Conservation (phyloP, 1,140 invertebrate genomes). For the Drosophila saltans region DNA sequence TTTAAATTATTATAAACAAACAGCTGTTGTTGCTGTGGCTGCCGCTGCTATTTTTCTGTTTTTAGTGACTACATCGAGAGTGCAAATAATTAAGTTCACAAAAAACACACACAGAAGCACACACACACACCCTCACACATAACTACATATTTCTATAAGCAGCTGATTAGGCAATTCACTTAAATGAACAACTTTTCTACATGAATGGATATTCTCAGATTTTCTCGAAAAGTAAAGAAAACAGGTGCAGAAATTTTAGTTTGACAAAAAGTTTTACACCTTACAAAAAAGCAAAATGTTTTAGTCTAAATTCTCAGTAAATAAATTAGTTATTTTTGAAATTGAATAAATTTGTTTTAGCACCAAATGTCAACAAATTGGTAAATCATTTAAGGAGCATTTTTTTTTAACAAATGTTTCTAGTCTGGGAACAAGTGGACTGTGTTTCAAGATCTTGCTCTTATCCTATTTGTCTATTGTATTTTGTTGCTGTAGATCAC, state of each 20-base stretch:
- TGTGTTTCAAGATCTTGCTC: background rate
- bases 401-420: too few relatives aligned
- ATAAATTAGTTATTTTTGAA: too few relatives aligned
- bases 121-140: background rate
- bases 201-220: conserved; percentile 23
- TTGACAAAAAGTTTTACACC: background rate
- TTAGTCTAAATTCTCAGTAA: too few relatives aligned
- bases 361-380: too few relatives aligned
- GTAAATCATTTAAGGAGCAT: too few relatives aligned
- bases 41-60: conserved; percentile 47
- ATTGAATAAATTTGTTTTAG: too few relatives aligned
- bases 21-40: conserved; percentile 22
- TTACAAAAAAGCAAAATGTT: background rate
- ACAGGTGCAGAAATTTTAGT: conserved; percentile 29
- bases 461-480: background rate
- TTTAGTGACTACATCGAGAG: conserved; percentile 49
- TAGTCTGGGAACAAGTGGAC: background rate
- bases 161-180: conserved; percentile 47
- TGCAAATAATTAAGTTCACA: conserved; percentile 55
- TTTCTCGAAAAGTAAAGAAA: conserved; percentile 2
- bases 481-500: too few relatives aligned
- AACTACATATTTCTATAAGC: conserved; percentile 42
- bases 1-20: conserved; percentile 63
- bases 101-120: conserved; percentile 9
- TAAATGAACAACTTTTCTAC: conserved; percentile 20